Percentiles rank a stretch among this genome's conserved stretches.
Conservation (phyloP, 2,797 vertebrate species). For the Ceryle rudis region DNA sequence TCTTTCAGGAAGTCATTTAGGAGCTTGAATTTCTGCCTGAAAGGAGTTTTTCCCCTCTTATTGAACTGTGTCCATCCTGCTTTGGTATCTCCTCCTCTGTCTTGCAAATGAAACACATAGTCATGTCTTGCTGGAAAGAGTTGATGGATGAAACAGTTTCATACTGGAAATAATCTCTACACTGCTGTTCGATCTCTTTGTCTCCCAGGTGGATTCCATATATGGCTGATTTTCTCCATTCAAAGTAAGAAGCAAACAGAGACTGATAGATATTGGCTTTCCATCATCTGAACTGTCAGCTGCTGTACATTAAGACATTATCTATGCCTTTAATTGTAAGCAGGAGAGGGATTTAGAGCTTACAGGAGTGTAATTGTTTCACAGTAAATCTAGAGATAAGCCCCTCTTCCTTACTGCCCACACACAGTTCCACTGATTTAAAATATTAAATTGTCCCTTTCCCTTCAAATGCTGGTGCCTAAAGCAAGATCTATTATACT, state of each 20-base stretch:
- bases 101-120: background rate
- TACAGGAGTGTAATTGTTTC: background rate
- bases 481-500: slow-evolving; percentile 12
- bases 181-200: slow-evolving; percentile 15
- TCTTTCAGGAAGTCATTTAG: background rate
- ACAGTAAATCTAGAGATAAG: slow-evolving; percentile 36
- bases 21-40: background rate
- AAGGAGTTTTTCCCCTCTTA: background rate
- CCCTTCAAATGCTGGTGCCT: background rate
- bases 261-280: slow-evolving; percentile 53
- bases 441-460: slow-evolving; percentile 32
- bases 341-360: slow-evolving; percentile 55
- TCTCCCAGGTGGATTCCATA: background rate
- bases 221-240: slow-evolving; percentile 14
- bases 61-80: background rate
- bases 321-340: slow-evolving; percentile 66
- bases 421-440: background rate
- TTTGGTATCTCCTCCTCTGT: background rate
- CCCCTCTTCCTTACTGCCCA: slow-evolving; percentile 21
- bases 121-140: background rate
- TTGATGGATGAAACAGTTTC: background rate
- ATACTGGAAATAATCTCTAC: background rate
- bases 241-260: slow-evolving; percentile 27
- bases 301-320: slow-evolving; percentile 54
- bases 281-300: slow-evolving; percentile 40